Conservation (phyloP, 2,888 invertebrate species). For the Diaperis boleti region DNA sequence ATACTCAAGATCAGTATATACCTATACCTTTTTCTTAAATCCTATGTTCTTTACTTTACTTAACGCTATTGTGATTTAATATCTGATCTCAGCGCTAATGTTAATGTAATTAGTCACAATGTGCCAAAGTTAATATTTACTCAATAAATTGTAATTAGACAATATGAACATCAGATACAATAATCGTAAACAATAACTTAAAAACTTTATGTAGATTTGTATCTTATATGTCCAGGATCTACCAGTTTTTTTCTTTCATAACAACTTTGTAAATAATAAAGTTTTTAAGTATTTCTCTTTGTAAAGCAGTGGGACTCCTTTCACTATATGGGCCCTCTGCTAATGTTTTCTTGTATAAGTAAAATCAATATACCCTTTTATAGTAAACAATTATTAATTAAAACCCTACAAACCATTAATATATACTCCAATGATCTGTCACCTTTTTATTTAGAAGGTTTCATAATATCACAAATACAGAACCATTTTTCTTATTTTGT, state of each 20-base stretch:
- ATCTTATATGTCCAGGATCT: conserved; percentile 13
- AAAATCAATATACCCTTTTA: conserved; percentile 1
- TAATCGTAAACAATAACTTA: conserved; percentile 57
- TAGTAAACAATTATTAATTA: neutral
- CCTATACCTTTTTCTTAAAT: neutral
- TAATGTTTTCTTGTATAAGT: conserved; percentile 5
- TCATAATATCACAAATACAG: conserved; percentile 35
- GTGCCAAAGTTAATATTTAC: conserved; percentile 51
- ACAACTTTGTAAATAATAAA: conserved; percentile 26
- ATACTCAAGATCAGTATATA: neutral
- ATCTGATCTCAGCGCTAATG: conserved; percentile 44
- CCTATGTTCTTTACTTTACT: conserved; percentile 15
- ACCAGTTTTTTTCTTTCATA: conserved; percentile 18
- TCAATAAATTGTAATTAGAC: conserved; percentile 54
- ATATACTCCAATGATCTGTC: conserved; percentile 5
- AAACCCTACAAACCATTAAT: neutral
- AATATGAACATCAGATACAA: conserved; percentile 58
- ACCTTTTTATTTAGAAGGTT: conserved; percentile 16
- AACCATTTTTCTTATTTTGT: conserved; percentile 22
- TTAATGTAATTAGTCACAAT: conserved; percentile 48
- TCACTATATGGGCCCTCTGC: too few species aligned
- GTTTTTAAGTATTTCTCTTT: conserved; percentile 27
- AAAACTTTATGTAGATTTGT: conserved; percentile 32
- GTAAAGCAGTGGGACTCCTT: conserved; percentile 17
- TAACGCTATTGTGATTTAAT: conserved; percentile 39